These are phyloP conservation scores for Varecia variegata DNA, from an alignment of 2,797 vertebrate species.

Conservation along the genomic window DNA sequence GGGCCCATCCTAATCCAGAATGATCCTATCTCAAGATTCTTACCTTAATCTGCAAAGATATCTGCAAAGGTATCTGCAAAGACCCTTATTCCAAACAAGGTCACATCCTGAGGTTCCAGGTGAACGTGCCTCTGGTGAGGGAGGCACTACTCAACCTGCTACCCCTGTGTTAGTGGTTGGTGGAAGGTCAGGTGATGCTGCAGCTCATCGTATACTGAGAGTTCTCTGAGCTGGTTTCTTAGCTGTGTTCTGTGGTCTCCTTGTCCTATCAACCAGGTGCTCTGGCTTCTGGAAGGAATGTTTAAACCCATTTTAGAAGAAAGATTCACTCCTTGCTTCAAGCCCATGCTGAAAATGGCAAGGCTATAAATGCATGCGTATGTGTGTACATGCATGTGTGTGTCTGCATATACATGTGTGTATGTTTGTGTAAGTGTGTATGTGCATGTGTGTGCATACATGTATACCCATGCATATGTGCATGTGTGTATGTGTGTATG, in stretches of 20 bases:
- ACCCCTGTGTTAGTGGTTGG: accelerated
- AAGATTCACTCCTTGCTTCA: not conserved
- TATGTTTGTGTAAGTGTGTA: not conserved
- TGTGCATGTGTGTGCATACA: not conserved
- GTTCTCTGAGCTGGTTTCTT: not conserved
- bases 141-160: too few relatives aligned
- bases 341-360: not conserved
- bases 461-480: not conserved
- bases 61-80: not conserved
- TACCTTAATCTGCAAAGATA: not conserved
- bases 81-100: not conserved
- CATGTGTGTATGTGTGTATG: not conserved
- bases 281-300: not conserved
- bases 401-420: too few relatives aligned
- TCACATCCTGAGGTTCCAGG: not conserved
- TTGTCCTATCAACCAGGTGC: not conserved
- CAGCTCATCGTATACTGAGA: too few relatives aligned
- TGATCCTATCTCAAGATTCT: not conserved
- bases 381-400: not conserved
- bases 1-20: not conserved
- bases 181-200: not conserved
- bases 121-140: too few relatives aligned
- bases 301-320: not conserved
- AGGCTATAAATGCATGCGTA: not conserved
- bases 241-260: not conserved